Base-by-base conservation (phyloP, 2,797 vertebrate genomes). In the Nannoperca obscura region DNA sequence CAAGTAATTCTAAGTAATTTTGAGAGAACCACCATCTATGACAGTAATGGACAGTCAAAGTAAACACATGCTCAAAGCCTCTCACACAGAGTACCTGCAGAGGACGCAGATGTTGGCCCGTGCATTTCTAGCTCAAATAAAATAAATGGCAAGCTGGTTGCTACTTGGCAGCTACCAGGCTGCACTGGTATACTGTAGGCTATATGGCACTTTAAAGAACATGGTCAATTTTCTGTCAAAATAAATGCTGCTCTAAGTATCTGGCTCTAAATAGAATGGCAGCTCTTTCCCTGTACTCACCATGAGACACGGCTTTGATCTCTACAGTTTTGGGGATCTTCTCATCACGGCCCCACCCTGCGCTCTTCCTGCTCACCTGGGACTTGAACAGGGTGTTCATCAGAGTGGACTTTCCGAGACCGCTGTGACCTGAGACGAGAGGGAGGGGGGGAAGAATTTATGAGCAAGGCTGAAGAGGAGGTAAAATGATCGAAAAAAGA, bases 371-470 rank as follows among this genome's bases (percentile, higher is more conserved):
- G 95, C 98, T 99, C 89, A 99, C 97, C 92, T 99, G 98, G 74
- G 98, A 99, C 93, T 99, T 99, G 93, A 99, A 99, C 65, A 99
- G 94, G 0, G 98, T 99, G 91, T 99, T 99, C 57, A 99, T 94
- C 86, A 99, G 64, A 0, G 98, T 99, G 0, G 98, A 99, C 88
- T 99, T 99, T 54, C 98, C 98, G 44, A 99, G 93, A 22, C 98
- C 98, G 0, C 98, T 98, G 91, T 97, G 96, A 91, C 98, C 98
- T 99, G 84, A 69, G 80, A 65, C 22, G 38, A 47, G 44, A 61
- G 5, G 49, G 24, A 17, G 90, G 71, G 49, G 11, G 30, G 8
- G 11, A 1, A 17, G 47, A 30, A 4, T 0, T 38, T 7, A 67
- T 62, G 49, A 54, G 40, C 14, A 47, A 94, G 15, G 32, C 52